Conservation (phyloP, 2,113 vertebrate genomes). For the Neodontobutis hainanensis region DNA sequence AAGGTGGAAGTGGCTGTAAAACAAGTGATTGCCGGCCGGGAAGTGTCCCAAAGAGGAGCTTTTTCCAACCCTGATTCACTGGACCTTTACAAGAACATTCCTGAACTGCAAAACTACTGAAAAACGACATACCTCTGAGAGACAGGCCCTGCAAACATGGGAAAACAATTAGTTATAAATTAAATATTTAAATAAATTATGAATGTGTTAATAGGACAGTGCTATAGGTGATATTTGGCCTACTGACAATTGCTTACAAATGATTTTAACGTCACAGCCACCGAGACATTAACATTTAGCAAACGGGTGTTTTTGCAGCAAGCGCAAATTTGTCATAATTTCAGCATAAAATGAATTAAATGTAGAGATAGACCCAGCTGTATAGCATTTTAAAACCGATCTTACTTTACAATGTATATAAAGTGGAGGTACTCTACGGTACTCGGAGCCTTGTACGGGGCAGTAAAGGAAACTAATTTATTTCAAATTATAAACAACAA, state of each 20-base stretch:
- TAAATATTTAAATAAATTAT: conserved; percentile 18
- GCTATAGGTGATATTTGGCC: background rate
- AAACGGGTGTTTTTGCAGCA: no score
- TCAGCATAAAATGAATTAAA: no score
- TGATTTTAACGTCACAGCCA: no score
- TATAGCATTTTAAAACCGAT: no score
- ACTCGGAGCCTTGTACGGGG: background rate
- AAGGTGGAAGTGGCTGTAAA: conserved; percentile 98
- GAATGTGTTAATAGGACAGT: background rate
- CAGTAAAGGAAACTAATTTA: background rate
- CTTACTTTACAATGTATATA: no score
- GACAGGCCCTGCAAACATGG: conserved; percentile 3
- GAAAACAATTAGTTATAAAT: conserved; percentile 33
- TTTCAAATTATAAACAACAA: conserved; percentile 2
- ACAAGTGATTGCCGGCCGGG: conserved; percentile 88
- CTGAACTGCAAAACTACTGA: conserved; percentile 92
- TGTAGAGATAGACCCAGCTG: no score
- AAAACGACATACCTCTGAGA: conserved; percentile 3
- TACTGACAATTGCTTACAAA: no score
- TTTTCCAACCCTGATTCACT: conserved; percentile 94
- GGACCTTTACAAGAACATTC: conserved; percentile 91
- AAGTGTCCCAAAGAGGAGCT: conserved; percentile 85
- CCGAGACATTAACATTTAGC: no score
- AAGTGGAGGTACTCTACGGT: background rate
- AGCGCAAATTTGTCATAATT: no score